phyloP scores from a whole-genome alignment of 2,888 invertebrate species.

The Machimus rusticus region DNA sequence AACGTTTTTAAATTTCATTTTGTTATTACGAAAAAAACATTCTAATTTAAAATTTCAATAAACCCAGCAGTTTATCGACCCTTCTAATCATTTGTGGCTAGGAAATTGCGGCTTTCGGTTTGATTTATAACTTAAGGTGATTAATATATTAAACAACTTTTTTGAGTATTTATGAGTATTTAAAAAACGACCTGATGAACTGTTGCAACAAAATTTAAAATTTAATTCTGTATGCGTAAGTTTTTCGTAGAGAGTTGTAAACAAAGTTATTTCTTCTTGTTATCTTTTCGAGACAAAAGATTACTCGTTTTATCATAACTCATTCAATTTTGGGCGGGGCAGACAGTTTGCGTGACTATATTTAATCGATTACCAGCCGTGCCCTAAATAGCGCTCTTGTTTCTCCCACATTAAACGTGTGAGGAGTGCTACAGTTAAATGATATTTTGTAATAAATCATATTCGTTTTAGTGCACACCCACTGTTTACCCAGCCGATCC shows the following conservation, averaged over 20 bases:
- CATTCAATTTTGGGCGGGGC: not conserved
- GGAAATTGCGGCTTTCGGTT: not conserved
- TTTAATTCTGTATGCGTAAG: not conserved
- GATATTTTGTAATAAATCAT: not conserved
- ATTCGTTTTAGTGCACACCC: conserved; percentile 75
- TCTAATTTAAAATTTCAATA: not conserved
- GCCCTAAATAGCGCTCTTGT: not conserved
- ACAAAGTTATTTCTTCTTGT: not conserved
- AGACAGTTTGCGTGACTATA: not conserved
- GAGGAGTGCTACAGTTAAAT: not conserved
- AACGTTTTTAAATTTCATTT: no score
- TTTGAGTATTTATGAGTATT: not conserved
- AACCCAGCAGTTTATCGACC: not conserved
- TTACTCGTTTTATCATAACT: not conserved
- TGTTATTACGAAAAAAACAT: not conserved
- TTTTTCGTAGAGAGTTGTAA: not conserved
- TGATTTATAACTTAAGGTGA: not conserved
- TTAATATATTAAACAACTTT: not conserved
- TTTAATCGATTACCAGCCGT: not conserved
- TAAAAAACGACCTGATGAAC: not conserved
- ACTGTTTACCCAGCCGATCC: conserved; percentile 87
- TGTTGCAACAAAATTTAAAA: not conserved
- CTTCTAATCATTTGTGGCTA: not conserved
- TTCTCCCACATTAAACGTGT: not conserved
- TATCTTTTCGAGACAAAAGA: not conserved